Conservation (phyloP, 1,140 invertebrate species). For the Adelges cooleyi region DNA sequence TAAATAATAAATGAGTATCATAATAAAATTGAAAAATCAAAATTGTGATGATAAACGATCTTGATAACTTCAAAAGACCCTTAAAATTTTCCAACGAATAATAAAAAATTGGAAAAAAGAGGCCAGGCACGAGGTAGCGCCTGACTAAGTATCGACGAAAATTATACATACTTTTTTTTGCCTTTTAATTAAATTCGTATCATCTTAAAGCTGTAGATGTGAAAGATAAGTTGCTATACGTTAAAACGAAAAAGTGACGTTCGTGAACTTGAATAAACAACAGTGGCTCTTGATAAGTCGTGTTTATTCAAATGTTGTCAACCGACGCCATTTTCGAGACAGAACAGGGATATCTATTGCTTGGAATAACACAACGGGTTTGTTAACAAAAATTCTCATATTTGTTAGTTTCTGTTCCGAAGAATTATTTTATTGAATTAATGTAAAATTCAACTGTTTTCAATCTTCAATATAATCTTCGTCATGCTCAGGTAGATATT, state of each 20-base stretch:
- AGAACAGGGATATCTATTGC: conserved; percentile 15
- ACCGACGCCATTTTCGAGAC: conserved; percentile 21
- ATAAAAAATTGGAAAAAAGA: neutral
- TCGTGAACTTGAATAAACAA: too few species aligned
- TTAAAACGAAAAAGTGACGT: too few species aligned
- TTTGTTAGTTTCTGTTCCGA: too few species aligned
- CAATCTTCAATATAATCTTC: too few species aligned
- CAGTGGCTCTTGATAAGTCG: neutral
- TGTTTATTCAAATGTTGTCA: conserved; percentile 14
- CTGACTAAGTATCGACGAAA: neutral
- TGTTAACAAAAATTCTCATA: neutral
- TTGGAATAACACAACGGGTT: conserved; percentile 18
- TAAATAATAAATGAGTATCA: too few species aligned
- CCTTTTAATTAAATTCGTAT: too few species aligned
- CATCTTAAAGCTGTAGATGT: too few species aligned
- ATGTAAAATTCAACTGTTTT: too few species aligned
- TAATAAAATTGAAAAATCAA: neutral
- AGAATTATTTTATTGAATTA: too few species aligned
- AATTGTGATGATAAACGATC: neutral
- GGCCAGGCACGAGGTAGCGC: conserved; percentile 21
- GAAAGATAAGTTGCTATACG: too few species aligned
- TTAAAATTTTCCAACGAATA: neutral
- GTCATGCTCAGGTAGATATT: too few species aligned
- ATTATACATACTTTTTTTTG: neutral
- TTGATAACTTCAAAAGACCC: neutral